Base-by-base conservation (phyloP, 2,888 invertebrate genomes). In the Buathra laborator region DNA sequence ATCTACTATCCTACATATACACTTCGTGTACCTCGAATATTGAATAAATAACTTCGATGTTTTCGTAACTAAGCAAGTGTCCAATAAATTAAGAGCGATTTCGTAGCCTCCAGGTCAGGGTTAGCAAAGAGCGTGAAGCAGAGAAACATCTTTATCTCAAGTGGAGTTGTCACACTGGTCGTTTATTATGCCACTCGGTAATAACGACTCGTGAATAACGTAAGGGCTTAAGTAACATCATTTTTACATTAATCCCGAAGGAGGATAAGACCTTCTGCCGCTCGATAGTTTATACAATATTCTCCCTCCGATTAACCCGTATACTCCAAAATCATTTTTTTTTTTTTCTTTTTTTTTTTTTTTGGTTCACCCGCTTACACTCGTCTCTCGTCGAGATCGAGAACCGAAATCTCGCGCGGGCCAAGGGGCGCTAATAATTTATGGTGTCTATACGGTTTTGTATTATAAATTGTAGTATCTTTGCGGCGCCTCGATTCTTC, bases 51-150 rank as follows among this genome's bases (percentile, higher is more conserved):
- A 75, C 71, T 82, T 83, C 16, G 48, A 48, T 75, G 78, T 72
- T 86, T 86, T 84, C 86, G 83, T 83, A 77, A 83, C 83, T 81
- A 83, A 79, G 84, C 72, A 77, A 86, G 83, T 53, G 83, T 62
- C 84, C 74, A 86, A 88, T 88, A 88, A 88, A 88, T 88, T 85
- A 87, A 82, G 80, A 53, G 85, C 64, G 88, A 87, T 88, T 87
- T 87, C 86, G 88, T 24, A 87, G 88, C 83, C 86, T 80, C 44
- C 86, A 83, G 88, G 88, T 88, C 88, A 88, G 83, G 86, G 87
- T 85, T 85, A 83, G 75, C 85, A 80, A 67, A 59, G 79, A 79
- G 64, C 74, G 56, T 16, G 46, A 76, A 64, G 67, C 76, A 43
- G 81, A 80, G 80, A 84, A 85, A 83, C 81, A 83, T 80, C 75